Evolutionary conservation across 2,113 vertebrate genomes (phyloP).

Genomic region (Nettapus auritus): DNA sequence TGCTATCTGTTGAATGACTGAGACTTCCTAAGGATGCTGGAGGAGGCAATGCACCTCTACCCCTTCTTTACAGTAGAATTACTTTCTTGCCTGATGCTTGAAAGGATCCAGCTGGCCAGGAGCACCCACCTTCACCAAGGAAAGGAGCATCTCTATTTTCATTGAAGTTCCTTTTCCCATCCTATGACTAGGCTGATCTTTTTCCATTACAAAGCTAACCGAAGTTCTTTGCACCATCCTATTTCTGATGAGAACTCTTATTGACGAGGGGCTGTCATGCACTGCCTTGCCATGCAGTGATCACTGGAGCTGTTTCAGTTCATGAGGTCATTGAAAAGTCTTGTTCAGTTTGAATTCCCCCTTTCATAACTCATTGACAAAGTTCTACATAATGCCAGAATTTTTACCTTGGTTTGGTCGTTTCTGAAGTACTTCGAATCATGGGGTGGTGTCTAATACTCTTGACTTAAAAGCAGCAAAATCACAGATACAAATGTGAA

Average conservation of each 20-base stretch:
- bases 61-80: neutral
- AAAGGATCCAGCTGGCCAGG: neutral
- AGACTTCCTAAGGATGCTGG: neutral
- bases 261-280: neutral
- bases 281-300: neutral
- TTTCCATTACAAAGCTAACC: neutral
- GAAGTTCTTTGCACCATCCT: neutral
- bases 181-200: neutral
- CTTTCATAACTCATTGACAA: neutral
- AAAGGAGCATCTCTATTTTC: neutral
- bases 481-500: neutral
- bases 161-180: neutral
- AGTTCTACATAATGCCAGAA: neutral
- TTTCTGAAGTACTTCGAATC: neutral
- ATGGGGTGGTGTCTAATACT: neutral
- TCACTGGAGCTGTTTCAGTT: neutral
- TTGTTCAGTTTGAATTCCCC: neutral
- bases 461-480: neutral
- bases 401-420: neutral
- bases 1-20: neutral
- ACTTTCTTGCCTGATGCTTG: neutral
- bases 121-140: accelerated
- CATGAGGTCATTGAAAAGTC: neutral
- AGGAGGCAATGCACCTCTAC: neutral
- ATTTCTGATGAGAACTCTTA: neutral